Base-by-base conservation (phyloP, 2,797 vertebrate species). In the Passerculus sandwichensis region DNA sequence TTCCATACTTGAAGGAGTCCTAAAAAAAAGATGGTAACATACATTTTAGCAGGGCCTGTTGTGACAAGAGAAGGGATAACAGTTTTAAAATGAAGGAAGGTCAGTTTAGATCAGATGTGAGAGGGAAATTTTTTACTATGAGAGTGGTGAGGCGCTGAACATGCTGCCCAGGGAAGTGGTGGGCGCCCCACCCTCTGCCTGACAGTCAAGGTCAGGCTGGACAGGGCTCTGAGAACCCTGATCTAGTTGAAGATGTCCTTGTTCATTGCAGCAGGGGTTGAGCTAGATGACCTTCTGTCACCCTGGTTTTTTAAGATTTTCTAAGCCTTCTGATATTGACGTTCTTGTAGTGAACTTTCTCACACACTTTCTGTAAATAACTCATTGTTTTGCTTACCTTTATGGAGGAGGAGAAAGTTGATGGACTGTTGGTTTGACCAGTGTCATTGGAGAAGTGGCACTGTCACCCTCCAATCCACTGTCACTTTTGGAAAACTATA, bases 101-200 rank as follows among this genome's bases (percentile, higher is more conserved):
- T 45, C 27, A 51, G 8, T 45, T 79, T 45, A 50, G 19, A 38
- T n/a, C 15, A 38, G 23, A 65, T 44, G 15, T 23, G 15, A 51
- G 34, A 27, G 20, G 53, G 9, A 40, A 44, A 18, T 14, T 51
- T 79, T 29, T 12, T 20, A 15, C 27, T 4, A 2, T 51, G n/a
- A 29, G 21, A 19, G 16, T 17, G 7, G 7, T 65, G n/a, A 65
- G 38, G 27, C 0, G 0, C 22, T 65, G 13, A 45, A 65, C 6
- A 5, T 5, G 10, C 20, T 65, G 59, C 5, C 27, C 38, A 45
- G 45, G n/a, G 32, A 50, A 13, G 22, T 45, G 51, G 11, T 69
- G n/a, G 10, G 20, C n/a, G 8, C 17, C 18, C 9, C 32, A 32
- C 4, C 6, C 14, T 71, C 59, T 62, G 21, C 36, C 34, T 64